Evolutionary conservation across 2,113 vertebrate genomes (phyloP).

Genomic region (Oncorhynchus kisutch): DNA sequence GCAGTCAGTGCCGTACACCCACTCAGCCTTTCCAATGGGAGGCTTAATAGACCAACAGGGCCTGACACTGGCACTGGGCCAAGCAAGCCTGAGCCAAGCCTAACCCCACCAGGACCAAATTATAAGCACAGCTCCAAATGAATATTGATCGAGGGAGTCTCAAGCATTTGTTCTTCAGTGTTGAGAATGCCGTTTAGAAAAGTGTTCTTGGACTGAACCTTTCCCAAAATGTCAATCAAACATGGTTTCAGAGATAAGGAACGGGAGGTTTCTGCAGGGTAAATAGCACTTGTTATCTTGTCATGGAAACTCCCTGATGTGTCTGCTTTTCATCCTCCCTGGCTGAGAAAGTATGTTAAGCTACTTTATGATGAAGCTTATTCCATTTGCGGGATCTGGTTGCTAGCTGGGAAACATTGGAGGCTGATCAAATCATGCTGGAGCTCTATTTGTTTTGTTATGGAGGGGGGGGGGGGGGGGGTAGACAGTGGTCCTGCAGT

Average conservation of each 20-base stretch:
- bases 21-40: neutral
- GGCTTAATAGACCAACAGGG: neutral
- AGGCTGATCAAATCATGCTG: neutral
- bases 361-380: neutral
- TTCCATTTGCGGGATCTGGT: neutral
- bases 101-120: no score
- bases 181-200: neutral
- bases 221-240: slow-evolving; percentile 63
- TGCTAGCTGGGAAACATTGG: neutral
- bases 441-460: neutral
- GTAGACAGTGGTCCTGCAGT: neutral
- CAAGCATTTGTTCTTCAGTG: neutral
- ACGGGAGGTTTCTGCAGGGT: slow-evolving; percentile 17
- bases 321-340: slow-evolving; percentile 13
- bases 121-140: neutral
- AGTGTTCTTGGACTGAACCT: slow-evolving; percentile 30
- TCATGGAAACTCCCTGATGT: slow-evolving; percentile 50
- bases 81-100: no score
- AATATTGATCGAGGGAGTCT: no score
- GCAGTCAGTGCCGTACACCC: neutral
- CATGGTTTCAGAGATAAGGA: slow-evolving; percentile 52
- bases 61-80: no score
- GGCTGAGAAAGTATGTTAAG: neutral
- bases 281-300: slow-evolving; percentile 52
- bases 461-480: neutral